Base-by-base conservation (phyloP, 2,113 vertebrate species). In the Brachirus orientalis region DNA sequence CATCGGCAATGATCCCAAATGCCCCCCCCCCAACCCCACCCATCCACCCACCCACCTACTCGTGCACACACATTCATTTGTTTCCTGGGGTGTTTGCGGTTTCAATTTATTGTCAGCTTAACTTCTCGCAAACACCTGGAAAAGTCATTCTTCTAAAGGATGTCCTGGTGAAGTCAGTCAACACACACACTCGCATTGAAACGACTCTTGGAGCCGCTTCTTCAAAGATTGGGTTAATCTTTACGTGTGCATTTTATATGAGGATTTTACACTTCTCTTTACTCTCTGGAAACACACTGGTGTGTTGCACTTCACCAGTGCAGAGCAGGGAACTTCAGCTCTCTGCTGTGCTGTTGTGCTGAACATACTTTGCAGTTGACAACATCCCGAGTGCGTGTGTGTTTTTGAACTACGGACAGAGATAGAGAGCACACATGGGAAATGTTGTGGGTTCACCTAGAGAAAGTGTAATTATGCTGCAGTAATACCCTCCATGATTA, bases 381-480 rank as follows among this genome's bases (percentile, higher is more conserved):
- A 57, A 22, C 35, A 55, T 69, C 56, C 22, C 11, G 12, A 61
- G 40, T 43, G 40, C 6, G 11, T 58, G 63, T 71, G 17, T 20
- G 35, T 51, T 13, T 68, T 40, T 65, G 67, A 64, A 54, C 74
- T 61, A 69, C 22, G n/a, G 45, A 56, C 60, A 69, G 67, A 75
- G 62, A 77, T 38, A 58, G 41, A 45, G 67, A 35, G 65, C 33
- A 6, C 65, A 63, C 56, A 71, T 18, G 16, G 68, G 70, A 84
- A 75, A 79, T 72, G 79, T 73, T 79, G 79, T 45, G 45, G 69
- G 73, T 84, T 86, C 85, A 72, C 86, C 57, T 50, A 62, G 60
- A 78, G 64, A 85, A 84, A 85, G 83, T 91, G 78, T 88, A 90
- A 93, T 92, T 90, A 89, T 75, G 87, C 88, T 79, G 84, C 80